These are phyloP conservation scores for Chaetodon auriga DNA, from an alignment of 2,113 vertebrate species.

Conservation along the genomic window DNA sequence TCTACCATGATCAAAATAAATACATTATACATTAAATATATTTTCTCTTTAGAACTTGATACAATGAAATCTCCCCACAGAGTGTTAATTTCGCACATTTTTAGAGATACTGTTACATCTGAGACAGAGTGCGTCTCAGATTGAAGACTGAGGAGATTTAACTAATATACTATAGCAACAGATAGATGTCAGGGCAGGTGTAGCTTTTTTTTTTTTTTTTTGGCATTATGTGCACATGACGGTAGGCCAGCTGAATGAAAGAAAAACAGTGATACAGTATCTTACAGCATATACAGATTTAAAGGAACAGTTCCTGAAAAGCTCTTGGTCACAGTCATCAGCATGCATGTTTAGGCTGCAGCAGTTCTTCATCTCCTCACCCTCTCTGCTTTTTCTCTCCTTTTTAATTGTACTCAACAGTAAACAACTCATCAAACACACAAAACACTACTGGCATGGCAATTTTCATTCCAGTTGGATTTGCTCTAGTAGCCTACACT, in stretches of 20 bases:
- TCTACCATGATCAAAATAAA: conserved; percentile 52
- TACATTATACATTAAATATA: conserved; percentile 38
- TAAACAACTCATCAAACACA: conserved; percentile 64
- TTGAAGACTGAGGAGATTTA: conserved; percentile 31
- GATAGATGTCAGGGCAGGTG: conserved; percentile 20
- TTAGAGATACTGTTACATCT: conserved; percentile 27
- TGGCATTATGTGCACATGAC: conserved; percentile 61
- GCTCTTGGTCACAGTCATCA: conserved; percentile 48
- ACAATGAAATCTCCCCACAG: conserved; percentile 32
- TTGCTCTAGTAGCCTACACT: conserved; percentile 34
- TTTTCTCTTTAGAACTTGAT: conserved; percentile 31
- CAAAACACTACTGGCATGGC: conserved; percentile 29
- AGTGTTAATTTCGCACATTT: conserved; percentile 12
- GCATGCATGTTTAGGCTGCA: conserved; percentile 73
- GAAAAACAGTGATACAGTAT: conserved; percentile 40
- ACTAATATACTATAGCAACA: conserved; percentile 41
- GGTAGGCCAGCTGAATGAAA: conserved; percentile 50
- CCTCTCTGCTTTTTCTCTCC: conserved; percentile 15
- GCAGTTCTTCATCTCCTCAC: conserved; percentile 1
- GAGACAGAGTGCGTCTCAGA: conserved; percentile 8
- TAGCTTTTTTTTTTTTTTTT: conserved; percentile 8
- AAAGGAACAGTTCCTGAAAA: conserved; percentile 44
- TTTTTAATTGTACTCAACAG: conserved; percentile 9
- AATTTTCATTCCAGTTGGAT: conserved; percentile 6
- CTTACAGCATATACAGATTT: conserved; percentile 62